Conservation (phyloP, 2,888 invertebrate species). For the Gisinianus flammeolus region DNA sequence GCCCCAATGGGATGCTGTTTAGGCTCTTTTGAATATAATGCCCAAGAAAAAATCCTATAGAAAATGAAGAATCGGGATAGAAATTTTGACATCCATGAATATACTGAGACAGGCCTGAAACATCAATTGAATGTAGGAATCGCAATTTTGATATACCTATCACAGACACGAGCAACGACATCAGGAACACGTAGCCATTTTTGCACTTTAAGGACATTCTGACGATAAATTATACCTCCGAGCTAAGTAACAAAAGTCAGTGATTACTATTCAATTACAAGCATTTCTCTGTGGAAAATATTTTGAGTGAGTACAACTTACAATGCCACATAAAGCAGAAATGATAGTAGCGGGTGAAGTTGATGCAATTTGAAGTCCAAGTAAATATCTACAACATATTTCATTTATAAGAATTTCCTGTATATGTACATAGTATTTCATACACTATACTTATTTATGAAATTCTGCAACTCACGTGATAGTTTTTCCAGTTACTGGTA, state of each 20-base stretch:
- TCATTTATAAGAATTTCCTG: background rate
- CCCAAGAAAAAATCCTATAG: slow-evolving; percentile 62
- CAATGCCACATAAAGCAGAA: slow-evolving; percentile 63
- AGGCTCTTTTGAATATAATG: slow-evolving; percentile 62
- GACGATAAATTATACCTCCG: slow-evolving; percentile 60
- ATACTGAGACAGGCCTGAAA: too few relatives aligned
- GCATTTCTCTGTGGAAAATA: background rate
- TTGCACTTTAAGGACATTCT: slow-evolving; percentile 62
- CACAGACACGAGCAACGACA: slow-evolving; percentile 60
- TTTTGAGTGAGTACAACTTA: slow-evolving; percentile 59
- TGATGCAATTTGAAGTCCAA: slow-evolving; percentile 64
- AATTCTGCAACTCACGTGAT: too few relatives aligned
- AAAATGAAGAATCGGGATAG: too few relatives aligned
- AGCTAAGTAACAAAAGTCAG: slow-evolving; percentile 51
- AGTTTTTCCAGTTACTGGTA: slow-evolving; percentile 67
- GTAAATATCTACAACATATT: slow-evolving; percentile 59
- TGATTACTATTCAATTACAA: background rate
- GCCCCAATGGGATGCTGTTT: slow-evolving; percentile 64
- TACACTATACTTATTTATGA: too few relatives aligned
- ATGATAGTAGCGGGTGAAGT: slow-evolving; percentile 62
- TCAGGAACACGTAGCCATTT: slow-evolving; percentile 62
- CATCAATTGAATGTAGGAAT: background rate
- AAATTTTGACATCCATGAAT: too few relatives aligned
- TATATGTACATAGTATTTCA: background rate
- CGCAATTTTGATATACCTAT: too few relatives aligned